Conservation (phyloP, 2,113 vertebrate species). For the Cyrtonyx montezumae region DNA sequence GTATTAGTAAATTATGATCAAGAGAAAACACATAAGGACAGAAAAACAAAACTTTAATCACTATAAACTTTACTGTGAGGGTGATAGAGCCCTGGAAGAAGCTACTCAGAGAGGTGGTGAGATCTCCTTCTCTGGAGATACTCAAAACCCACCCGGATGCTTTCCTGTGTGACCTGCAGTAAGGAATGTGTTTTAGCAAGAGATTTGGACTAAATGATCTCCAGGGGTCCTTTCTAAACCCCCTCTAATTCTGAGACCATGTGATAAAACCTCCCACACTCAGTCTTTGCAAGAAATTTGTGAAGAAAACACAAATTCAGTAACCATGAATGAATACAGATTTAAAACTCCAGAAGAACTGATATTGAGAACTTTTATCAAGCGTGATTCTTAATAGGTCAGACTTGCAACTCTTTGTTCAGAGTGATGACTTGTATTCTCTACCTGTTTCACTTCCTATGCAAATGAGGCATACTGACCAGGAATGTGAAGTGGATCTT, state of each 20-base stretch:
- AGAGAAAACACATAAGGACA: background rate
- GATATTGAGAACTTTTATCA: background rate
- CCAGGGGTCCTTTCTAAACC: no score
- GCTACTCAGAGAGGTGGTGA: background rate
- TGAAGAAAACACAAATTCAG: background rate
- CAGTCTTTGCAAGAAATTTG: background rate
- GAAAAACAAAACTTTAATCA: background rate
- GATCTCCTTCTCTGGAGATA: no score
- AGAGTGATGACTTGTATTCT: background rate
- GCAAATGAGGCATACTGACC: background rate
- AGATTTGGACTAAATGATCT: no score
- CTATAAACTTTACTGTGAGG: background rate
- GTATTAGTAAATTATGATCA: conserved; percentile 8
- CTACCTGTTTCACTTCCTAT: background rate
- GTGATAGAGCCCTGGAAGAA: background rate
- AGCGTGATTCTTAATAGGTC: background rate
- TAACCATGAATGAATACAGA: background rate
- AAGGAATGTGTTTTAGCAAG: no score
- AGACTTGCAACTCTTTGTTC: background rate
- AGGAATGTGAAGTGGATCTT: background rate
- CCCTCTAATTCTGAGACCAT: no score
- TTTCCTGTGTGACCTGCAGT: no score
- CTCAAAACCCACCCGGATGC: no score
- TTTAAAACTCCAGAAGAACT: background rate
- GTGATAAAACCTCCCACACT: background rate